phyloP scores from a whole-genome alignment of 1,140 invertebrate species.

The Melanaphis sacchari region DNA sequence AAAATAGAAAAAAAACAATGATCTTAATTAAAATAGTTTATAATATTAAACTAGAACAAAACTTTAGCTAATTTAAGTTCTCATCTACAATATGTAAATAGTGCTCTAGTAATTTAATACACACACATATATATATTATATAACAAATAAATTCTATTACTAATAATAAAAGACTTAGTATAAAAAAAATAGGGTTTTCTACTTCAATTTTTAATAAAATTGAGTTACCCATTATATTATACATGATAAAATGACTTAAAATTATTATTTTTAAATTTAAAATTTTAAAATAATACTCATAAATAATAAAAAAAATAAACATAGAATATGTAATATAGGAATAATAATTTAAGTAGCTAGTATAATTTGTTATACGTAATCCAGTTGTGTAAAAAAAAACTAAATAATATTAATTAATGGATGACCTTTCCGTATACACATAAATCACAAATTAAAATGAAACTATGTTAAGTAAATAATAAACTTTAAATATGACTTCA shows the following conservation, averaged over 20 bases:
- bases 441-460: neutral
- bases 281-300: neutral
- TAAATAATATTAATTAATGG: neutral
- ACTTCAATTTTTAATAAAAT: neutral
- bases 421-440: neutral
- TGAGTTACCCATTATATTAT: neutral
- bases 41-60: conserved; percentile 11
- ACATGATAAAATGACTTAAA: neutral
- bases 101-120: neutral
- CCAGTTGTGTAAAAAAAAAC: neutral
- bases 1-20: neutral
- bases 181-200: neutral
- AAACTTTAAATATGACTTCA: neutral
- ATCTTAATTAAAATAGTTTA: neutral
- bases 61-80: neutral
- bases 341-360: neutral
- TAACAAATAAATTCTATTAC: neutral
- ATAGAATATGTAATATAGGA: neutral
- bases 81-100: neutral
- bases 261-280: neutral
- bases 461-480: conserved; percentile 12
- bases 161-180: neutral
- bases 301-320: neutral
- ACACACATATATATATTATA: neutral
- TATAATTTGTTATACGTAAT: neutral